A percentile compares a stretch with the other conserved stretches of the same genome.
Conservation (phyloP, 2,797 vertebrate species). For the Mallotus villosus region DNA sequence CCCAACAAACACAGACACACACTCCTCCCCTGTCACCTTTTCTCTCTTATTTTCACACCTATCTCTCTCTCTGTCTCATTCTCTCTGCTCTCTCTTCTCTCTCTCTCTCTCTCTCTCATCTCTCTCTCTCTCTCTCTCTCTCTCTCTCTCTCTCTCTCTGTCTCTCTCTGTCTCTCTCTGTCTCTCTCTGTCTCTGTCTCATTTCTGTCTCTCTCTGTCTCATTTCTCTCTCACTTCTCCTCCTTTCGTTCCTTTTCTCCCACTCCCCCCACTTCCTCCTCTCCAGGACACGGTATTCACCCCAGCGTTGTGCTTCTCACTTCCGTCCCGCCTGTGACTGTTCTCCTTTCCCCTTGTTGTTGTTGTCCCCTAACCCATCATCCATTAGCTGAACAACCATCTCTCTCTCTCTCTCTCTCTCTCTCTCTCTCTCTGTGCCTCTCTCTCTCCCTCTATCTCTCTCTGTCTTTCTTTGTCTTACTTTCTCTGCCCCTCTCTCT, state of each 20-base stretch:
- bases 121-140: background rate
- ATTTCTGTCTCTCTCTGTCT: background rate
- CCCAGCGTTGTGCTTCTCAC: too few species aligned
- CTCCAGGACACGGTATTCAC: too few species aligned
- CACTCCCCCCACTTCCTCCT: background rate
- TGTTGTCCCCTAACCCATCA: slow-evolving; percentile 32
- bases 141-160: background rate
- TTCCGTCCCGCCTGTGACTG: slow-evolving; percentile 28
- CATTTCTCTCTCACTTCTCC: background rate
- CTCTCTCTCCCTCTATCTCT: slow-evolving; percentile 16
- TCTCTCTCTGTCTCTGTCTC: background rate
- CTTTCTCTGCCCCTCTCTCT: slow-evolving; percentile 26
- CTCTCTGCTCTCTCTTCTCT: background rate
- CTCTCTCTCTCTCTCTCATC: background rate
- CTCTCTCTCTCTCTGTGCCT: slow-evolving; percentile 20
- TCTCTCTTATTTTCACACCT: background rate
- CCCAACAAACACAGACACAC: slow-evolving; percentile 7
- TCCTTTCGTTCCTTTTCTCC: slow-evolving; percentile 17
- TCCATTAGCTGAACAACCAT: slow-evolving; percentile 9
- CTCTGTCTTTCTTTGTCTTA: slow-evolving; percentile 6
- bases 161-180: background rate
- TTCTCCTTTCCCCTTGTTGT: slow-evolving; percentile 46
- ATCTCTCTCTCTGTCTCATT: background rate
- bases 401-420: slow-evolving; percentile 39
- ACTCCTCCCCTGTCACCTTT: background rate